Conservation (phyloP, 2,888 invertebrate genomes). For the Ormyrus thymus region DNA sequence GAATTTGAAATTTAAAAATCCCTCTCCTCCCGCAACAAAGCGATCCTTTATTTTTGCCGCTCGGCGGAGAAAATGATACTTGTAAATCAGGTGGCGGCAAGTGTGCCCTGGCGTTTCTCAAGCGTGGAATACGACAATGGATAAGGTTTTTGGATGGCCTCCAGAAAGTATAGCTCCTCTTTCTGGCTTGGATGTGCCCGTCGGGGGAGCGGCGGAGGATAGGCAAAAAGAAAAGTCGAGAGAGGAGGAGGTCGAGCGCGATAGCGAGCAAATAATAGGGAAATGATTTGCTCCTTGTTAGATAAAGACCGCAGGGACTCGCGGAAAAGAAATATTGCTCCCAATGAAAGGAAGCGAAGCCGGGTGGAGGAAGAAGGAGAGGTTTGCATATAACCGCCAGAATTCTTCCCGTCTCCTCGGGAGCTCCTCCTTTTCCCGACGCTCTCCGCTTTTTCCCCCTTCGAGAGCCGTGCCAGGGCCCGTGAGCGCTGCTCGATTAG, state of each 20-base stretch:
- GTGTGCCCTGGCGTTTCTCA: constrained; percentile 58
- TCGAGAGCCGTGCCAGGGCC: constrained; percentile 54
- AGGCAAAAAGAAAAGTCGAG: constrained; percentile 22
- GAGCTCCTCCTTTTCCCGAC: constrained; percentile 13
- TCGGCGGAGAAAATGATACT: constrained; percentile 62
- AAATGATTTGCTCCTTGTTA: constrained; percentile 76
- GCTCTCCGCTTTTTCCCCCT: constrained; percentile 63
- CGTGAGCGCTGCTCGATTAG: constrained; percentile 69
- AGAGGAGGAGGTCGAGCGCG: constrained; percentile 64
- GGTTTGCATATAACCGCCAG: constrained; percentile 30
- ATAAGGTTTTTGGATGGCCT: constrained; percentile 73
- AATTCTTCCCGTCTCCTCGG: constrained; percentile 1
- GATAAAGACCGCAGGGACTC: constrained; percentile 72
- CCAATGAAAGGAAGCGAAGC: constrained; percentile 57
- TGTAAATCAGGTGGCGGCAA: constrained; percentile 64
- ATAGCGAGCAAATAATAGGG: constrained; percentile 75
- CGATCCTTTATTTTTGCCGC: constrained; percentile 41
- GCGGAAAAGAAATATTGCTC: constrained; percentile 74
- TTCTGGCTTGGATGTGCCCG: constrained; percentile 65
- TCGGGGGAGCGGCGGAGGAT: constrained; percentile 43
- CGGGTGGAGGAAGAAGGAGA: neutral
- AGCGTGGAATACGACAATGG: constrained; percentile 69
- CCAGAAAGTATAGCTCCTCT: constrained; percentile 70
- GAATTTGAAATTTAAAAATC: constrained; percentile 51
- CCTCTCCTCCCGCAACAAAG: constrained; percentile 23